Evolutionary conservation across 1,140 invertebrate genomes (phyloP).

Genomic region (Spodoptera frugiperda): DNA sequence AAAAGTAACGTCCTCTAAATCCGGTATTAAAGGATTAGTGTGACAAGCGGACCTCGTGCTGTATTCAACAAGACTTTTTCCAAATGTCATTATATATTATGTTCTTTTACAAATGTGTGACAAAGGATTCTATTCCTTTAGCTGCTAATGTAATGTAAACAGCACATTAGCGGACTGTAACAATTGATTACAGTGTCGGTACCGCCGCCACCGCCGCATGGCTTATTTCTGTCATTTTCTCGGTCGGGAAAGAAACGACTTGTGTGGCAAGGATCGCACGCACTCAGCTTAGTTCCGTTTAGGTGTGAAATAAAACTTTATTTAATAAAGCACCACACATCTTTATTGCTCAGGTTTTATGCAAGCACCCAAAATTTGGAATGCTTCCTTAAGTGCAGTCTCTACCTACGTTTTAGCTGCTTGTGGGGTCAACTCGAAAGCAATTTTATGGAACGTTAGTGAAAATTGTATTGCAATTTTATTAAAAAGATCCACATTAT

Average conservation of each 20-base stretch:
- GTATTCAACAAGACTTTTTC: slow-evolving; percentile 60
- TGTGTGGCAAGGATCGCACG: slow-evolving; percentile 66
- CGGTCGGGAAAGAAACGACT: slow-evolving; percentile 65
- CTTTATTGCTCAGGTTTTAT: slow-evolving; percentile 2
- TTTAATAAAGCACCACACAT: neutral
- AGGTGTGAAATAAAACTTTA: slow-evolving; percentile 37
- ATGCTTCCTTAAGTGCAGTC: no score
- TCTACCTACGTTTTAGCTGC: no score
- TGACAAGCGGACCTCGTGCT: slow-evolving; percentile 52
- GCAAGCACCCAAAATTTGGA: no score
- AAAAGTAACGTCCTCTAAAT: slow-evolving; percentile 23
- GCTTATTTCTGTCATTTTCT: slow-evolving; percentile 75
- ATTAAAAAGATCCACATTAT: slow-evolving; percentile 26
- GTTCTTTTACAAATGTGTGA: slow-evolving; percentile 64
- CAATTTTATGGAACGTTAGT: neutral
- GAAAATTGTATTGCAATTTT: slow-evolving; percentile 5
- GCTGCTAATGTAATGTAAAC: slow-evolving; percentile 78
- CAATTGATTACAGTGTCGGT: slow-evolving; percentile 73
- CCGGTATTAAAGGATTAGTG: slow-evolving; percentile 64
- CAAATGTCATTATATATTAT: slow-evolving; percentile 60
- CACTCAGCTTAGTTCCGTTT: slow-evolving; percentile 68
- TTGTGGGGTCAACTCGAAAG: neutral
- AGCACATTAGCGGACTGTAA: slow-evolving; percentile 71
- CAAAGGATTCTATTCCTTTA: slow-evolving; percentile 74
- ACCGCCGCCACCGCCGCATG: slow-evolving; percentile 51